Evolutionary conservation across 2,113 vertebrate species (phyloP), one percentile per base, ranked within the genome.

Genomic region (Chamaetylas fuelleborni): DNA sequence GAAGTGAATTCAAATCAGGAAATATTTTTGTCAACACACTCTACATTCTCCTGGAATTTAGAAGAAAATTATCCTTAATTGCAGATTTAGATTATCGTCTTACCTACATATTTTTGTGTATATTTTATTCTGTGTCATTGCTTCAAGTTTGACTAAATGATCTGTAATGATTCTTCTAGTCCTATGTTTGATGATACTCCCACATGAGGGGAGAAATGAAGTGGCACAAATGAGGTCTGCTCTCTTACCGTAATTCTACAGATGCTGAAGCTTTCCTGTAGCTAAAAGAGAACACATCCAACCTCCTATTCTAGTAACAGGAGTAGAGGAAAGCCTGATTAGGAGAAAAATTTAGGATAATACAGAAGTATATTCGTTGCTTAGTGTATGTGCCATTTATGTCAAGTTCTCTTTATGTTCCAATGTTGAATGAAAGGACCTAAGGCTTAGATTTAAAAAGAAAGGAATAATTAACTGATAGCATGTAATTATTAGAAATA

Each of bases 81-180:
- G 8, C 25, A 50, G 26, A 57, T 36, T 48, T 50, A 81, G n/a
- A 58, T 77, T 86, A 67, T 72, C 85, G 28, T n/a, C 3, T 74
- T 81, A n/a, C 38, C 34, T 85, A 28, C 15, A 51, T 51, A 1
- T 90, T 28, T 60, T 79, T 91, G 11, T 51, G 11, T 80, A 31
- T 40, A 28, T 87, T 78, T 87, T 71, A 42, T 67, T 66, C 36
- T 69, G 22, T 74, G 25, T 88, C 0, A 0, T 24, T 82, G 31
- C 43, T 90, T 53, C 57, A 73, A 36, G 40, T 86, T 74, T 69
- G 26, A 80, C 16, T 80, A 65, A 81, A 72, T 60, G 6, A 62
- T 88, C 42, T 93, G 78, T 76, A 88, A 88, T 51, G 62, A 77
- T 77, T 12, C 28, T 61, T 83, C 34, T 25, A 26, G 42, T 66